Percentiles rank a stretch among this genome's conserved stretches.
Conservation (phyloP, 2,797 vertebrate species). For the Decapterus maruadsi region DNA sequence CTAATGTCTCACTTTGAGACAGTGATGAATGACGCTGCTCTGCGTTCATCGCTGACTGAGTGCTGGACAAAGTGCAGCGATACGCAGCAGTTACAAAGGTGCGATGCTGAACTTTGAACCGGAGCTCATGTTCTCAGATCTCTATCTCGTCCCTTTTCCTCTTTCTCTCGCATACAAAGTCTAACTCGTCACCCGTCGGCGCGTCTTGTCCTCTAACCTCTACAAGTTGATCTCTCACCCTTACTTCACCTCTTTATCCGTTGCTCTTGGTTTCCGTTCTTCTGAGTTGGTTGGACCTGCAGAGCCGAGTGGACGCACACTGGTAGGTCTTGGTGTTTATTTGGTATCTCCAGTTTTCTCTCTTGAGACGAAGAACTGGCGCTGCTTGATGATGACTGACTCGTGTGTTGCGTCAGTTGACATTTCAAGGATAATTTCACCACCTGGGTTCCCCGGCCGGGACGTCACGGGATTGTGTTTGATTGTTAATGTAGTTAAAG, state of each 20-base stretch:
- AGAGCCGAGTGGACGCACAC: slow-evolving; percentile 11
- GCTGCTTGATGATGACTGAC: slow-evolving; percentile 14
- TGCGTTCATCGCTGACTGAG: neutral
- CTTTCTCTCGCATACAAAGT: too few species aligned
- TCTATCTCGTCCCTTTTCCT: neutral
- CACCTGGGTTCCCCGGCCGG: neutral
- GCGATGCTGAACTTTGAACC: slow-evolving; percentile 62
- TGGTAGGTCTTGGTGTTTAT: slow-evolving; percentile 54
- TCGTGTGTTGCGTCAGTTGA: neutral
- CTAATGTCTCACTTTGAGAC: neutral
- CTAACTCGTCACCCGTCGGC: slow-evolving; percentile 6
- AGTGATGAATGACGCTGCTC: neutral
- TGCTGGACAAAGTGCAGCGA: slow-evolving; percentile 37
- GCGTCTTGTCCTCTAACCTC: slow-evolving; percentile 24
- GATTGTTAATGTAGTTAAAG: slow-evolving; percentile 15
- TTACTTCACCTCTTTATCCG: neutral
- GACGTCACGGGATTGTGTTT: slow-evolving; percentile 1
- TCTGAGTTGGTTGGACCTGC: neutral
- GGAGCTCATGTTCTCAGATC: slow-evolving; percentile 1
- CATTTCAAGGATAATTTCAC: slow-evolving; percentile 23
- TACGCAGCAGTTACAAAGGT: slow-evolving; percentile 4
- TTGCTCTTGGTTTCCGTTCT: neutral
- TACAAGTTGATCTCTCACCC: slow-evolving; percentile 37
- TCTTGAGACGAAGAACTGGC: neutral
- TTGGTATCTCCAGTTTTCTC: neutral